These are phyloP conservation scores for Choloepus didactylus DNA, from an alignment of 2,797 vertebrate genomes.

Conservation along the genomic window DNA sequence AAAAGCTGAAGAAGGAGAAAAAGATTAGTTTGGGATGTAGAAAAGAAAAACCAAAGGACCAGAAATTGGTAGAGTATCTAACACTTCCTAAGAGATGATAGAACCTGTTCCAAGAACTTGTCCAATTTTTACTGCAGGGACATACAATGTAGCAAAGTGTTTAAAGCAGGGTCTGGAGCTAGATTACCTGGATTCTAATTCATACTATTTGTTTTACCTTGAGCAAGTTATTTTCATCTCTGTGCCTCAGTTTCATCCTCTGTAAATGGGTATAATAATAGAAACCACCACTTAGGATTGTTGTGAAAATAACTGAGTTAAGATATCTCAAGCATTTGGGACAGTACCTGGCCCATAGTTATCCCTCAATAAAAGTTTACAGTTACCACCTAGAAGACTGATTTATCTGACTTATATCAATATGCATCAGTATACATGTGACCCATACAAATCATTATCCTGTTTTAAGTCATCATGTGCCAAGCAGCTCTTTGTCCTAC, in stretches of 20 bases:
- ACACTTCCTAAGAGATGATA: not conserved
- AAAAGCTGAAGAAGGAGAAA: constrained; percentile 56
- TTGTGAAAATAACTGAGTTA: constrained; percentile 44
- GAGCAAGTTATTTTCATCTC: not conserved
- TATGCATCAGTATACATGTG: not conserved
- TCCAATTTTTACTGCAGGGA: not conserved
- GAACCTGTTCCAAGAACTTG: not conserved
- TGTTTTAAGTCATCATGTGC: not conserved
- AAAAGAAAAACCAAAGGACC: constrained; percentile 1
- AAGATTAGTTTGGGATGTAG: not conserved
- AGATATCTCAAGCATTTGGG: not conserved
- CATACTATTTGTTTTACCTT: not conserved
- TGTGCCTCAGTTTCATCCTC: not conserved
- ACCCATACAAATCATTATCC: not conserved
- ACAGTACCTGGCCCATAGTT: not conserved
- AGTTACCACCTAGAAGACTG: not conserved
- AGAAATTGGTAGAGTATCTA: not conserved
- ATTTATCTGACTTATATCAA: not conserved
- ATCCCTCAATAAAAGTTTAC: not conserved
- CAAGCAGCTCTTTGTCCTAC: not conserved
- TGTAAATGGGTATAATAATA: not conserved
- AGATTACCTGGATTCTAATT: not conserved
- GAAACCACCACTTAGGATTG: not conserved
- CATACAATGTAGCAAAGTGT: not conserved
- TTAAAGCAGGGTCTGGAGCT: not conserved